phyloP scores from a whole-genome alignment of 2,113 vertebrate species.

The Kryptolebias marmoratus region DNA sequence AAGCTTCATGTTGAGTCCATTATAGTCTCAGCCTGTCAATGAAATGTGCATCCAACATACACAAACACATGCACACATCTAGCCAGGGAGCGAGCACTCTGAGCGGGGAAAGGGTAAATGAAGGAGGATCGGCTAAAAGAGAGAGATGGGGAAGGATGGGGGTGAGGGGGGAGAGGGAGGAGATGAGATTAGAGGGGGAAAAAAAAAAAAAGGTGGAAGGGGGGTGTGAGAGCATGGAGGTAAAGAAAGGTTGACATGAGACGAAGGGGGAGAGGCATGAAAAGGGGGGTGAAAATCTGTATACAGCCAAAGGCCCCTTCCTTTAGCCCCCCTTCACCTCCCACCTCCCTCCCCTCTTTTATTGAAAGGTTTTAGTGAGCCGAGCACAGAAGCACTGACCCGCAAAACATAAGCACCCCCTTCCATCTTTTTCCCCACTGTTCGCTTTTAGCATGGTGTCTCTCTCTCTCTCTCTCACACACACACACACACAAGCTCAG shows the following conservation, averaged over 20 bases:
- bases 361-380: conserved; percentile 77
- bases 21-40: conserved; percentile 78
- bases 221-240: conserved; percentile 48
- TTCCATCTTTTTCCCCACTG: conserved; percentile 22
- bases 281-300: conserved; percentile 36
- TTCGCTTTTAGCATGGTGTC: conserved; percentile 48
- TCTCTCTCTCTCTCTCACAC: conserved; percentile 8
- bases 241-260: conserved; percentile 68
- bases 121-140: conserved; percentile 64
- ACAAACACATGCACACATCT: conserved; percentile 70
- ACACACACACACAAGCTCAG: conserved; percentile 49
- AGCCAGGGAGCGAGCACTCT: conserved; percentile 35
- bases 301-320: conserved; percentile 65
- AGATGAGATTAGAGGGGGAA: conserved; percentile 66
- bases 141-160: conserved; percentile 22
- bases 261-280: conserved; percentile 19
- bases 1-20: conserved; percentile 81
- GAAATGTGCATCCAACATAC: conserved; percentile 80
- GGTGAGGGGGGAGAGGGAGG: conserved; percentile 41
- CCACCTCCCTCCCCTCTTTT: conserved; percentile 30
- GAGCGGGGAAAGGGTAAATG: conserved; percentile 69
- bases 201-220: neutral
- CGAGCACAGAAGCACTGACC: conserved; percentile 74
- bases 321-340: conserved; percentile 28
- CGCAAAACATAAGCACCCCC: conserved; percentile 69